These are phyloP conservation scores for Epinephelus awoara DNA, from an alignment of 2,797 vertebrate genomes.

Conservation along the genomic window DNA sequence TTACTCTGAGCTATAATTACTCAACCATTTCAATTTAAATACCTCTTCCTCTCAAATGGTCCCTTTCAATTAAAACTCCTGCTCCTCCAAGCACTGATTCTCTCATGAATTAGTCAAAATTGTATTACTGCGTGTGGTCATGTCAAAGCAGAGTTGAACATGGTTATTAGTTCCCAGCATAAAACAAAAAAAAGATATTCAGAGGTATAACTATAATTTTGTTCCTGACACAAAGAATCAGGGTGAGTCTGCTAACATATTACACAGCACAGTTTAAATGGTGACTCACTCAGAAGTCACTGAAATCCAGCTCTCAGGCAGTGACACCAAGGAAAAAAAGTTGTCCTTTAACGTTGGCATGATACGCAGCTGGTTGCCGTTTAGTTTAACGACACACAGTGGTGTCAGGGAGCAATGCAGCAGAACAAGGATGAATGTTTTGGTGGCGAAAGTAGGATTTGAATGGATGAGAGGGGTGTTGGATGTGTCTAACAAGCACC, in stretches of 20 bases:
- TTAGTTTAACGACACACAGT: no score
- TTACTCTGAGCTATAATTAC: slow-evolving; percentile 63
- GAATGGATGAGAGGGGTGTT: no score
- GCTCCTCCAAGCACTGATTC: slow-evolving; percentile 1
- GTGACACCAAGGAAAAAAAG: no score
- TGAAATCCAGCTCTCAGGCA: no score
- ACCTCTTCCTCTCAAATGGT: slow-evolving; percentile 35
- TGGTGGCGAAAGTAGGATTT: no score
- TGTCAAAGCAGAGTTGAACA: neutral
- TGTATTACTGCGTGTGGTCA: neutral
- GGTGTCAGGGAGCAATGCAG: no score
- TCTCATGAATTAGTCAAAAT: neutral
- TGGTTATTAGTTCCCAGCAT: neutral
- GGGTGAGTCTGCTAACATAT: neutral
- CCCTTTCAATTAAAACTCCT: slow-evolving; percentile 62
- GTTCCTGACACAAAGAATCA: no score
- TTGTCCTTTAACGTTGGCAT: no score
- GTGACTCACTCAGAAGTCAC: neutral
- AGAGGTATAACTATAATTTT: no score
- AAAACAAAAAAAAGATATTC: neutral
- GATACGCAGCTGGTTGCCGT: no score
- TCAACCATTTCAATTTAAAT: slow-evolving; percentile 53
- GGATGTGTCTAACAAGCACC: no score
- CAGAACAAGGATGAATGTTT: no score
- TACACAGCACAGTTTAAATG: neutral